These are phyloP conservation scores for Crotalus adamanteus DNA, from an alignment of 2,797 vertebrate genomes.

Conservation along the genomic window DNA sequence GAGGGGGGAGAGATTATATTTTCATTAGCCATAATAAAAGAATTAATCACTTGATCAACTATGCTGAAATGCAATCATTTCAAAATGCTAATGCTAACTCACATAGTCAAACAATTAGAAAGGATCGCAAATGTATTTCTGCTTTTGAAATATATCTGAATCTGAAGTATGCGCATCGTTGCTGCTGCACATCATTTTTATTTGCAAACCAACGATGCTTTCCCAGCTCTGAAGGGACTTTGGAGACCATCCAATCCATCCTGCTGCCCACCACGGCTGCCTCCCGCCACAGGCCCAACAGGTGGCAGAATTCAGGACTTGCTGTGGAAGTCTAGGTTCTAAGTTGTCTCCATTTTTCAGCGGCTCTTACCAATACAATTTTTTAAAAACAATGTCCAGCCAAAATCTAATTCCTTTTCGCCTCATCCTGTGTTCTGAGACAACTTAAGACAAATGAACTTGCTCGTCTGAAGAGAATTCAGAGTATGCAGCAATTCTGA, in stretches of 20 bases:
- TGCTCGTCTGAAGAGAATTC: not conserved
- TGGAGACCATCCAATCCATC: not conserved
- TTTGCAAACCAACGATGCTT: not conserved
- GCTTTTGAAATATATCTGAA: slow-evolving; percentile 3
- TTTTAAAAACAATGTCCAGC: not conserved
- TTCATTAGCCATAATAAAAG: not conserved
- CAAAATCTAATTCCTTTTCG: not conserved
- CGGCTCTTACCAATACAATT: not conserved
- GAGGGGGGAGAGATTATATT: not conserved
- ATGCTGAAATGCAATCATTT: slow-evolving; percentile 6
- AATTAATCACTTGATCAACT: not conserved
- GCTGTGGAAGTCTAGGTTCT: not conserved
- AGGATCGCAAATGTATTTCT: slow-evolving; percentile 45
- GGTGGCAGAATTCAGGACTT: not conserved
- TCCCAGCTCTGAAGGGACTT: not conserved
- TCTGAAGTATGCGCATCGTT: not conserved
- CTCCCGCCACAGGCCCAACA: not conserved
- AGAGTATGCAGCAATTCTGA: not conserved
- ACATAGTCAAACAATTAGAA: not conserved
- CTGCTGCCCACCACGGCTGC: not conserved
- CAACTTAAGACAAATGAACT: not conserved
- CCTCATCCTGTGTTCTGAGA: not conserved
- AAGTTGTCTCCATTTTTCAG: not conserved
- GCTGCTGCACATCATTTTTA: not conserved
- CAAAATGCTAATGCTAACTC: not conserved